A percentile compares a stretch with the other conserved stretches of the same genome.
Evolutionary conservation across 2,113 vertebrate species (phyloP).

Genomic region (Rhegmatorhina hoffmannsi): DNA sequence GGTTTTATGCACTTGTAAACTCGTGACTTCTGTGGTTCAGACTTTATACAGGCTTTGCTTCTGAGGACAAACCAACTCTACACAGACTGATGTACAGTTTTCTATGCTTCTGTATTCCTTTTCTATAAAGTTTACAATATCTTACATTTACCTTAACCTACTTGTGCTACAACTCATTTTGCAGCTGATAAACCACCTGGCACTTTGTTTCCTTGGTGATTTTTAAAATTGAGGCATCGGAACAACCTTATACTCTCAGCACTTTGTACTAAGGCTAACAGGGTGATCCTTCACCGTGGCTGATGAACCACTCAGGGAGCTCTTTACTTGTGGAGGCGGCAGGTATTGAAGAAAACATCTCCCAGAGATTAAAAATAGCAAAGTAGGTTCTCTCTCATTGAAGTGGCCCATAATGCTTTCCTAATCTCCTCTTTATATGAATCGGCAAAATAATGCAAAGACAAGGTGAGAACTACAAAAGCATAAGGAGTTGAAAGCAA

Average conservation of each 20-base stretch:
- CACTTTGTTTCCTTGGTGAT: background rate
- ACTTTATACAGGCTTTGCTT: background rate
- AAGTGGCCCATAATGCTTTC: background rate
- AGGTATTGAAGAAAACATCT: background rate
- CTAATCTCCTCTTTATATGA: background rate
- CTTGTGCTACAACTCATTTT: background rate
- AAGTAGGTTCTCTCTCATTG: background rate
- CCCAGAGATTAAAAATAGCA: background rate
- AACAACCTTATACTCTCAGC: background rate
- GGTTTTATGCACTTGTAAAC: background rate
- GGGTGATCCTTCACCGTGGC: background rate
- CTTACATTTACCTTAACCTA: background rate
- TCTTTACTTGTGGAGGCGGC: background rate
- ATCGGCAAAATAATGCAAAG: background rate
- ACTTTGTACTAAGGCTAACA: background rate
- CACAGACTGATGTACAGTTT: background rate
- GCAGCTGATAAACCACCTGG: background rate
- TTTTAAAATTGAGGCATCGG: background rate
- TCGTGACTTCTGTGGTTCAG: background rate
- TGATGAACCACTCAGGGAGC: background rate
- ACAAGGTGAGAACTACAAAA: background rate
- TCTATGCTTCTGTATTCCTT: background rate
- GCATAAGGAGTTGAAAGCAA: background rate
- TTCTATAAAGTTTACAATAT: background rate
- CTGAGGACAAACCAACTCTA: background rate